phyloP scores from a whole-genome alignment of 2,113 vertebrate genomes.

The Chlorodrepanis virens region DNA sequence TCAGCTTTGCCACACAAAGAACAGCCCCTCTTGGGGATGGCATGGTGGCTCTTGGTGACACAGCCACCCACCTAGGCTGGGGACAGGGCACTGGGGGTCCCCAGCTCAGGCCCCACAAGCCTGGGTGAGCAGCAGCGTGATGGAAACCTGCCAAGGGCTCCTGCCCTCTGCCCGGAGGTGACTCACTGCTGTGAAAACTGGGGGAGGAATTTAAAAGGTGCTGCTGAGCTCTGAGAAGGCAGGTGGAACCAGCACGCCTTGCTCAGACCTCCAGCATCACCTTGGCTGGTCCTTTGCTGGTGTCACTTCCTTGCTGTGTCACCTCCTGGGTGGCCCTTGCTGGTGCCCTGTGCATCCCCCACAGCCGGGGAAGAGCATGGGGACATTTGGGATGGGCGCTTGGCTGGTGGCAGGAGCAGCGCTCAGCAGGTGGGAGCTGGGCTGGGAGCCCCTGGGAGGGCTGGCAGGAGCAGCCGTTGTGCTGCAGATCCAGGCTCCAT shows the following conservation, averaged over 20 bases:
- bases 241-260: background rate
- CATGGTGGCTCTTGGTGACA: fast-evolving
- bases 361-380: fast-evolving
- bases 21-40: fast-evolving
- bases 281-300: background rate
- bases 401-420: background rate
- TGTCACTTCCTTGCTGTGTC: background rate
- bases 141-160: background rate
- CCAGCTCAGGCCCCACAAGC: background rate
- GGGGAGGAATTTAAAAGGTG: background rate
- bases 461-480: fast-evolving
- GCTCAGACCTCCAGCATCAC: background rate
- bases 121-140: fast-evolving
- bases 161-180: background rate
- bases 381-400: background rate
- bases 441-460: background rate
- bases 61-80: background rate
- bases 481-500: fast-evolving
- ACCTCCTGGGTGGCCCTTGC: background rate
- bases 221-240: background rate
- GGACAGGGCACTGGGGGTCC: background rate
- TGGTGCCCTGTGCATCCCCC: too few relatives aligned
- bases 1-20: background rate
- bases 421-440: fast-evolving
- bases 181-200: background rate